These are phyloP conservation scores for Drosophila neotestacea DNA, from an alignment of 2,888 invertebrate genomes.

Conservation along the genomic window DNA sequence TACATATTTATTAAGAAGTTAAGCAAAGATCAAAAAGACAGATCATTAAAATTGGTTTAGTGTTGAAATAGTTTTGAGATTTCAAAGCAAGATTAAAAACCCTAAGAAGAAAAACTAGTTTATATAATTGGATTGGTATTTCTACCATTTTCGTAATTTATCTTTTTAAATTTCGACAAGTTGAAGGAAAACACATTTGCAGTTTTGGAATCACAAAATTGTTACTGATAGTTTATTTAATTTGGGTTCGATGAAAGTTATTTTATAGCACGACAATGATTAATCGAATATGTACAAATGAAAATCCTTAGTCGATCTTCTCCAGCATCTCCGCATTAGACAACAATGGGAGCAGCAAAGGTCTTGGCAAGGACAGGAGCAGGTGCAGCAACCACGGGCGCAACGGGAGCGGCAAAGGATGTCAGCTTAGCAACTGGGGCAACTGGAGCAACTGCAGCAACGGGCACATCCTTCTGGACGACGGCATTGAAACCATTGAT, in stretches of 20 bases:
- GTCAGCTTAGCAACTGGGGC: conserved; percentile 74
- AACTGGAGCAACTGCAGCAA: conserved; percentile 67
- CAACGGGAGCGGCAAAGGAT: conserved; percentile 58
- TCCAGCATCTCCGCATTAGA: conserved; percentile 47
- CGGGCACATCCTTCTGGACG: conserved; percentile 78
- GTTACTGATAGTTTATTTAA: conserved; percentile 40
- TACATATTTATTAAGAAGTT: too few species aligned
- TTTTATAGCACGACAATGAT: conserved; percentile 82
- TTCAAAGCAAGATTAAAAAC: too few species aligned
- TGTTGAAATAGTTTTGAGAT: neutral
- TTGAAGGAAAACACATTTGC: neutral
- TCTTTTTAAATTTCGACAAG: neutral
- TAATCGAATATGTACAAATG: conserved; percentile 84
- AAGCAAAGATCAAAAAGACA: too few species aligned
- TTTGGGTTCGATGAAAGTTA: conserved; percentile 80
- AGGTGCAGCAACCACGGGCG: conserved; percentile 64
- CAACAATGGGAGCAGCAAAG: conserved; percentile 80
- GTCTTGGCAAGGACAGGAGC: conserved; percentile 80
- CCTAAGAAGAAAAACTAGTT: too few species aligned
- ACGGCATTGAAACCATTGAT: conserved; percentile 84
- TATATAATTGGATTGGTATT: too few species aligned
- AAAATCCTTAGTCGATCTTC: conserved; percentile 79
- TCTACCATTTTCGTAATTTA: too few species aligned
- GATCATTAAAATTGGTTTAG: neutral
- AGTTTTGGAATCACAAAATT: conserved; percentile 45